Evolutionary conservation across 1,140 invertebrate genomes (phyloP), one percentile per base, ranked within the genome.

Genomic region (Maconellicoccus hirsutus): DNA sequence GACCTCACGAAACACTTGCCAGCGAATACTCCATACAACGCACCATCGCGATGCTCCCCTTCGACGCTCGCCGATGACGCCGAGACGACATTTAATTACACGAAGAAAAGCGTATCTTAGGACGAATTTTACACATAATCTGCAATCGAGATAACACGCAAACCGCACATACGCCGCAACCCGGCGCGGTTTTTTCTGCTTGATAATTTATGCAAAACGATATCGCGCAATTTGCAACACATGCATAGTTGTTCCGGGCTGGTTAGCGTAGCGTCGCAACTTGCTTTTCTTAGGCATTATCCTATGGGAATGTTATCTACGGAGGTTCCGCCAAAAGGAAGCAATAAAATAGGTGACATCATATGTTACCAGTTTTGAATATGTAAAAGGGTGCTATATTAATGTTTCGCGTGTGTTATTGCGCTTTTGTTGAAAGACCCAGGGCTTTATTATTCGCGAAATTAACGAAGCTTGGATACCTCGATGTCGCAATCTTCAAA

Each of bases 261-360:
- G 29, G 29, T 33, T 33, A 12, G 29, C 29, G 29, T 33, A 33
- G 3, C 29, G 4, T 33, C 29, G 29, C 29, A 33, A n/a, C n/a
- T 33, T 33, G 29, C 29, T 6, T 52, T 52, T 52, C 42, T 52
- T 52, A 52, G n/a, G n/a, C 42, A 8, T 4, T 52, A 14, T 52
- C 42, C 42, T 14, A 52, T 16, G 42, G 42, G 42, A 52, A 14
- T 52, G 12, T 14, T 14, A 14, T 14, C 42, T 14, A 3, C 42
- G 12, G 42, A 19, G 42, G 6, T 52, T 14, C 42, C 42, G 42
- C 42, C 6, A 52, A 19, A 52, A 52, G 42, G 42, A 52, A 52
- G 42, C 42, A 52, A 52, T 52, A 52, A 52, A 52, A 52, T 52
- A 52, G 42, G 42, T 52, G 42, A 52, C 42, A 52, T 52, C 42